Conservation (phyloP, 2,797 vertebrate genomes). For the Pantherophis vulpinus region DNA sequence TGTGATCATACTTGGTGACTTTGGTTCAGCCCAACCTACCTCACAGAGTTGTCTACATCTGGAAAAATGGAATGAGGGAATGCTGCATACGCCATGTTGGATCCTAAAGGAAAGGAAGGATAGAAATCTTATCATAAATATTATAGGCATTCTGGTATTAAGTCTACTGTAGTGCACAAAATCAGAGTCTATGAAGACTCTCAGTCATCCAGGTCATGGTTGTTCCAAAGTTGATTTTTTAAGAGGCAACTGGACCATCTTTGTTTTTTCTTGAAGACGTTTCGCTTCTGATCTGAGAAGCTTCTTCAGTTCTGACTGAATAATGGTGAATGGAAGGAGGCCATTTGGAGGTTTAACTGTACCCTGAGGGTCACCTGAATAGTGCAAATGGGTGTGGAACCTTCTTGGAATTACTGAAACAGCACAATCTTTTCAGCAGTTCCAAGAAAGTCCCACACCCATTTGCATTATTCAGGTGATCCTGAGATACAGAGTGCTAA, state of each 20-base stretch:
- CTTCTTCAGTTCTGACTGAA: neutral
- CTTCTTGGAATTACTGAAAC: too few relatives aligned
- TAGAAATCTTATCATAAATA: neutral
- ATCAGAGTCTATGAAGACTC: neutral
- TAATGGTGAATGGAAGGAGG: neutral
- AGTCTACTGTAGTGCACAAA: neutral
- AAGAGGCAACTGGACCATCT: neutral
- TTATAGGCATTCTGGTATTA: neutral
- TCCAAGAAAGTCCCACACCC: too few relatives aligned
- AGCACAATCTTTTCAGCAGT: too few relatives aligned
- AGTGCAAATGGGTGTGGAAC: too few relatives aligned
- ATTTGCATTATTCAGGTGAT: neutral
- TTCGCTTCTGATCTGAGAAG: neutral
- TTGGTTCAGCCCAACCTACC: neutral
- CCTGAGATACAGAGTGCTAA: neutral
- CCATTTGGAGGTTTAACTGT: neutral
- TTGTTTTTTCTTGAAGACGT: neutral
- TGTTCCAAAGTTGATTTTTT: neutral
- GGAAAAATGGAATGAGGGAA: neutral
- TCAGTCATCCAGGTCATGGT: too few relatives aligned
- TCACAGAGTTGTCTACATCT: neutral
- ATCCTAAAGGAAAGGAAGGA: neutral
- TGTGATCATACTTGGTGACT: neutral
- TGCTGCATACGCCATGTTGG: neutral
- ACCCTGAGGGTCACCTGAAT: too few relatives aligned